Evolutionary conservation across 2,113 vertebrate genomes (phyloP).

Genomic region (Dolichotis patagonum): DNA sequence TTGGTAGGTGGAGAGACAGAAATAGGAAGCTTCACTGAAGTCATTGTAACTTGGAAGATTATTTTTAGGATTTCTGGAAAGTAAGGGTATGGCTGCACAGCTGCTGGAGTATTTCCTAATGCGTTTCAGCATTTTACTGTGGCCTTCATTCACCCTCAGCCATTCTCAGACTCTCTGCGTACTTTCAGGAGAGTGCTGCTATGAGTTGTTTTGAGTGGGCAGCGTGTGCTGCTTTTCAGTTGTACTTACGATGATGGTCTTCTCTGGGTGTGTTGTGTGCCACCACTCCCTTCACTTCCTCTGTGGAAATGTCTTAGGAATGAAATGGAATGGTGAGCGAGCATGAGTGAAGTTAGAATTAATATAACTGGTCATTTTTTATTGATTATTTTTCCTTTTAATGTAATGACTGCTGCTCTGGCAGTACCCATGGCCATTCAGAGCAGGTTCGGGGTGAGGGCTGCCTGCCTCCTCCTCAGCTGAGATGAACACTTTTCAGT

Average conservation of each 20-base stretch:
- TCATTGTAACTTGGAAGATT: conserved; percentile 37
- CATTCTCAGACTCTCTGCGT: background rate
- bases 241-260: too few species aligned
- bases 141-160: background rate
- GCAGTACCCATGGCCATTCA: fast-evolving
- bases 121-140: background rate
- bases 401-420: background rate
- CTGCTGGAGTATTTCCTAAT: background rate
- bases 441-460: background rate
- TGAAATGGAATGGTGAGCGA: background rate
- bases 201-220: fast-evolving
- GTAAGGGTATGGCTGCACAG: background rate
- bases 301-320: background rate
- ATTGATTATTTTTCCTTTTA: background rate
- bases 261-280: background rate
- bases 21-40: conserved; percentile 68
- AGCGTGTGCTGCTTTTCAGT: background rate
- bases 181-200: background rate
- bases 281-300: background rate
- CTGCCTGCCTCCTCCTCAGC: background rate
- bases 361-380: background rate
- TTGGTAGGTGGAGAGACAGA: conserved; percentile 74
- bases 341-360: background rate
- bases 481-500: background rate
- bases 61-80: conserved; percentile 69